Conservation (phyloP, 2,113 vertebrate species). For the Callipepla californica region DNA sequence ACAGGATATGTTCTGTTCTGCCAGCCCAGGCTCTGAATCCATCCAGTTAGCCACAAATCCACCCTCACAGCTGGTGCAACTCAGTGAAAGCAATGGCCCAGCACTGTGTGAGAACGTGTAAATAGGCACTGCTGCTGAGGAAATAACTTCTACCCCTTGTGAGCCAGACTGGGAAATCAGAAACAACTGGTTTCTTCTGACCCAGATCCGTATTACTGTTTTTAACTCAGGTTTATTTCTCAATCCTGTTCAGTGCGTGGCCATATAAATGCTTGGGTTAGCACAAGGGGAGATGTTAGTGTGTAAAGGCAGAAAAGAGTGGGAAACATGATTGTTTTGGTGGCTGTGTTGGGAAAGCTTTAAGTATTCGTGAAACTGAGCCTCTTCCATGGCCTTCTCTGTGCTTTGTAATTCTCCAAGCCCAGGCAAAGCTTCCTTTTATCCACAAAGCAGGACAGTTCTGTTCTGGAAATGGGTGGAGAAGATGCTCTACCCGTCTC, state of each 20-base stretch:
- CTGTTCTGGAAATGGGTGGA: neutral
- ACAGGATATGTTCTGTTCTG: neutral
- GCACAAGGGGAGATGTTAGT: neutral
- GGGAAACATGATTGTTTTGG: neutral
- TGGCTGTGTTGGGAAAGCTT: neutral
- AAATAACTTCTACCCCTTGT: neutral
- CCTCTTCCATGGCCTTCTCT: neutral
- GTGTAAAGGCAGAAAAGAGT: neutral
- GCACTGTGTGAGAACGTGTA: accelerated
- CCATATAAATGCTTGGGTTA: neutral
- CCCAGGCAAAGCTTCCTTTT: neutral
- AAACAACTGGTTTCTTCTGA: neutral
- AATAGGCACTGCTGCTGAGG: neutral
- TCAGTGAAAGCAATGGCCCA: neutral
- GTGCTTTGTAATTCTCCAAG: neutral
- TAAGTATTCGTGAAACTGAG: neutral
- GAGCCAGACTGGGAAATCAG: neutral
- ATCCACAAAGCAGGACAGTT: neutral
- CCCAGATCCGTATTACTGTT: neutral
- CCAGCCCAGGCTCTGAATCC: neutral
- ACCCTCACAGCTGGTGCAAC: neutral
- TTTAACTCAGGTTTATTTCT: neutral
- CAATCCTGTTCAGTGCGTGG: neutral
- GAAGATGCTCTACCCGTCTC: neutral
- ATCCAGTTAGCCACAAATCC: neutral